A percentile compares a stretch with the other conserved stretches of the same genome.
These are phyloP conservation scores for Orthochromis indermauri DNA, from an alignment of 2,113 vertebrate species.

Conservation along the genomic window DNA sequence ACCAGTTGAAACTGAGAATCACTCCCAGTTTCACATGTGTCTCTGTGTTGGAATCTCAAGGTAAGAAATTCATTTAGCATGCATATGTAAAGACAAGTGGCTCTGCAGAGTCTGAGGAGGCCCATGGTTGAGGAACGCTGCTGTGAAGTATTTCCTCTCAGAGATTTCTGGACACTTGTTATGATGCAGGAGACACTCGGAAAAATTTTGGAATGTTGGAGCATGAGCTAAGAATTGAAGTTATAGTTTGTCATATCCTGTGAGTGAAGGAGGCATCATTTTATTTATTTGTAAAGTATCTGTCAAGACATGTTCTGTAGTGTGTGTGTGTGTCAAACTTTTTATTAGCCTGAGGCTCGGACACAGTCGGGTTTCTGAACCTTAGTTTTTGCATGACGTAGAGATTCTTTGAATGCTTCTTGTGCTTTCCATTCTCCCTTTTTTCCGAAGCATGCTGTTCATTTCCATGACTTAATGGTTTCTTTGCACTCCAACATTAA, in stretches of 20 bases:
- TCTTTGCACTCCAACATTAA: not conserved
- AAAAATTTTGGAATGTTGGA: not conserved
- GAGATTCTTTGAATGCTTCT: not conserved
- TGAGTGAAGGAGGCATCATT: not conserved
- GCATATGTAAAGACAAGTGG: not conserved
- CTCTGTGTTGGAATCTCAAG: conserved; percentile 33
- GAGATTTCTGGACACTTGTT: conserved; percentile 2
- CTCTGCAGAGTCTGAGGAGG: not conserved
- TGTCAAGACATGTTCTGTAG: not conserved
- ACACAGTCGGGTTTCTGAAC: not conserved
- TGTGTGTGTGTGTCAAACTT: not conserved
- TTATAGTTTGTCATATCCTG: not conserved
- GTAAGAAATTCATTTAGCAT: conserved; percentile 43
- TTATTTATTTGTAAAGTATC: not conserved
- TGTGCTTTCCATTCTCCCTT: not conserved
- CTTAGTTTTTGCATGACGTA: conserved; percentile 3
- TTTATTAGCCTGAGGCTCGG: not conserved
- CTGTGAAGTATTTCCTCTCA: conserved; percentile 4
- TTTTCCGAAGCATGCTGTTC: conserved; percentile 21
- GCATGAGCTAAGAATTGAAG: conserved; percentile 16
- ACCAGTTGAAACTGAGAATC: conserved; percentile 41
- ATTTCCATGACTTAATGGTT: not conserved
- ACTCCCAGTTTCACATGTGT: conserved; percentile 40
- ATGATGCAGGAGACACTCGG: not conserved
- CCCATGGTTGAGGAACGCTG: conserved; percentile 4